Conservation (phyloP, 2,113 vertebrate genomes). For the Girardinichthys multiradiatus region DNA sequence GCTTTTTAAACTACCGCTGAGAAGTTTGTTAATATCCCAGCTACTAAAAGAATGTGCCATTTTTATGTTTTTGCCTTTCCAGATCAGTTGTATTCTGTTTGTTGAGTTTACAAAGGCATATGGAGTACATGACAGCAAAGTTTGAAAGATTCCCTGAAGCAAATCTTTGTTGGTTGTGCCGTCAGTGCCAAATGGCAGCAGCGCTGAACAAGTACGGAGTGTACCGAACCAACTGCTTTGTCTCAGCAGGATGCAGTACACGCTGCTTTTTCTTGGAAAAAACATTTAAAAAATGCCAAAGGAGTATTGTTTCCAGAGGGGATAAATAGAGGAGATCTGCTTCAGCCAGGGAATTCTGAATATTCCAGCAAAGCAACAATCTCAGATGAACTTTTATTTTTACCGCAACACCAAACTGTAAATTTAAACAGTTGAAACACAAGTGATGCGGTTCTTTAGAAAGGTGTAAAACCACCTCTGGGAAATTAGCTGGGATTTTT, state of each 20-base stretch:
- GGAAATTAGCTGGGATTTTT: background rate
- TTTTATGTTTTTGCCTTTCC: background rate
- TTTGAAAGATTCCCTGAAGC: conserved; percentile 29
- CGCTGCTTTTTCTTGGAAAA: conserved; percentile 32
- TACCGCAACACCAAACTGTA: conserved; percentile 10
- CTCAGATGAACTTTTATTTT: background rate
- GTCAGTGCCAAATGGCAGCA: conserved; percentile 47
- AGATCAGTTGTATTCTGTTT: background rate
- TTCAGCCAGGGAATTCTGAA: conserved; percentile 50
- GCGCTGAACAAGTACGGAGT: conserved; percentile 50
- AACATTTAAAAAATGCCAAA: conserved; percentile 23
- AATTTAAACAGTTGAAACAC: background rate
- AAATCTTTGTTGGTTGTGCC: conserved; percentile 21
- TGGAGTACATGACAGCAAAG: conserved; percentile 20
- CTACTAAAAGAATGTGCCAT: conserved; percentile 2
- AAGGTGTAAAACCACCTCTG: background rate
- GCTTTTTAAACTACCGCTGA: conserved; percentile 25
- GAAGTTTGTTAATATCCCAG: conserved; percentile 28
- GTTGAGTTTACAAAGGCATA: conserved; percentile 5
- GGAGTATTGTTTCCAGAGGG: conserved; percentile 25
- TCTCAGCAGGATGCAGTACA: conserved; percentile 53
- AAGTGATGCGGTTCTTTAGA: background rate
- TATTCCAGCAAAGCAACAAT: conserved; percentile 30
- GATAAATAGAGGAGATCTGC: conserved; percentile 34
- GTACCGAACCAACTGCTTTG: conserved; percentile 53